Evolutionary conservation across 2,113 vertebrate genomes (phyloP).

Genomic region (Varanus komodoensis): DNA sequence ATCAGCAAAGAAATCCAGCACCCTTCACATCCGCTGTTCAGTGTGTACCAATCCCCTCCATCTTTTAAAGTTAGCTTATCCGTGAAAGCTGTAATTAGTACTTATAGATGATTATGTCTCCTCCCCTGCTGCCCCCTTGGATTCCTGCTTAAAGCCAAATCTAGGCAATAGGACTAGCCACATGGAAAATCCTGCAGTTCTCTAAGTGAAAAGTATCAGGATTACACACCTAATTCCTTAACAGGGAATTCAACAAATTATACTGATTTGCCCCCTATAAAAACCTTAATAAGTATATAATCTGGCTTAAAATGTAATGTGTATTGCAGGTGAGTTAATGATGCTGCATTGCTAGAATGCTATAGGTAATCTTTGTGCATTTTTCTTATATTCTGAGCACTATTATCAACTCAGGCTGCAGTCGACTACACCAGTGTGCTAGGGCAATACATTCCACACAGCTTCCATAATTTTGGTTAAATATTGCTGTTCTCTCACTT

Average conservation of each 20-base stretch:
- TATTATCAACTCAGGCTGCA: background rate
- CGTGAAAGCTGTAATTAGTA: slow-evolving; percentile 73
- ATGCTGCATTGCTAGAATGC: slow-evolving; percentile 25
- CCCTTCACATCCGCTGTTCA: slow-evolving; percentile 32
- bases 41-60: slow-evolving; percentile 65
- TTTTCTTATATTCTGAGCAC: background rate
- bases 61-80: slow-evolving; percentile 75
- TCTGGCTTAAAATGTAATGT: slow-evolving; percentile 50
- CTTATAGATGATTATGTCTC: slow-evolving; percentile 67
- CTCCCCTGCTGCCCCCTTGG: slow-evolving; percentile 46
- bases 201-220: slow-evolving; percentile 53
- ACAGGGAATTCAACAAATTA: slow-evolving; percentile 42
- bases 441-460: background rate
- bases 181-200: slow-evolving; percentile 71
- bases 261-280: slow-evolving; percentile 19
- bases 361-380: background rate
- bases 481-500: slow-evolving; percentile 8
- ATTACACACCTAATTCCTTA: slow-evolving; percentile 48
- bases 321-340: slow-evolving; percentile 53
- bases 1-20: slow-evolving; percentile 59
- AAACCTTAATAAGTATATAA: slow-evolving; percentile 35
- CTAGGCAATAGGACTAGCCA: slow-evolving; percentile 66
- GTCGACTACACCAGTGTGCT: background rate
- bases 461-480: background rate
- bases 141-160: slow-evolving; percentile 73